Percentiles rank a stretch among this genome's conserved stretches.
These are phyloP conservation scores for Lepidurus couesii DNA, from an alignment of 1,140 invertebrate species.

Conservation along the genomic window DNA sequence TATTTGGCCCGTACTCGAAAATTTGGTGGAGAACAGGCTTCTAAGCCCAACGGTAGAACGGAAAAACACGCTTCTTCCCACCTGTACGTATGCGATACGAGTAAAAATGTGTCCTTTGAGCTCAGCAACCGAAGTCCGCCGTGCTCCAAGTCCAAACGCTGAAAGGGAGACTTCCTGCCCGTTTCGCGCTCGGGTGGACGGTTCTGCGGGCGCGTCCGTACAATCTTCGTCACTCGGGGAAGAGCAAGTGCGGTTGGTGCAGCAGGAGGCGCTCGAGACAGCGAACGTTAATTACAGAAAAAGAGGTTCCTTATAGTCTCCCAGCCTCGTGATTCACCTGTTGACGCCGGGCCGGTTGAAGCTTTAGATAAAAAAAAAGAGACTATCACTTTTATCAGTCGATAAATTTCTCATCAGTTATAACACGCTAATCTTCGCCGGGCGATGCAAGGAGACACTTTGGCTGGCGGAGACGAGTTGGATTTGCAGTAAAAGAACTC, in stretches of 20 bases:
- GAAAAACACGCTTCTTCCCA: neutral
- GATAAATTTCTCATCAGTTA: too few relatives aligned
- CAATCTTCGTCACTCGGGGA: conserved; percentile 7
- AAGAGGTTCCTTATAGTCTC: neutral
- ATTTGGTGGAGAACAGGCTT: neutral
- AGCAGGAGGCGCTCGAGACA: conserved; percentile 6
- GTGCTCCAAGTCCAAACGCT: conserved; percentile 17
- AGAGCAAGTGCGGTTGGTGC: neutral
- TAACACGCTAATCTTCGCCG: too few relatives aligned
- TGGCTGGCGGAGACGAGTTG: too few relatives aligned
- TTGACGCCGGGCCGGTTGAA: neutral
- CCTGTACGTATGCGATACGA: neutral
- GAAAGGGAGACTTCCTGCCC: conserved; percentile 7
- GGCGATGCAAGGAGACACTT: too few relatives aligned
- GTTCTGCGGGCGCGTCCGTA: conserved; percentile 8
- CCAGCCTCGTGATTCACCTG: neutral
- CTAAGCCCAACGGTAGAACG: neutral
- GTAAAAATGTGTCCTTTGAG: conserved; percentile 17
- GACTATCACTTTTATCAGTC: too few relatives aligned
- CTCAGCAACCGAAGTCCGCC: conserved; percentile 20
- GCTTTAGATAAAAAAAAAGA: too few relatives aligned
- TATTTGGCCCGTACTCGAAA: neutral
- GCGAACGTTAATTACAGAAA: neutral
- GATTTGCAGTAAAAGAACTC: too few relatives aligned
- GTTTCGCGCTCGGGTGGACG: neutral